Percentiles rank a stretch among this genome's conserved stretches.
Evolutionary conservation across 2,888 invertebrate genomes (phyloP).

Genomic region (Clepsis dumicolana): DNA sequence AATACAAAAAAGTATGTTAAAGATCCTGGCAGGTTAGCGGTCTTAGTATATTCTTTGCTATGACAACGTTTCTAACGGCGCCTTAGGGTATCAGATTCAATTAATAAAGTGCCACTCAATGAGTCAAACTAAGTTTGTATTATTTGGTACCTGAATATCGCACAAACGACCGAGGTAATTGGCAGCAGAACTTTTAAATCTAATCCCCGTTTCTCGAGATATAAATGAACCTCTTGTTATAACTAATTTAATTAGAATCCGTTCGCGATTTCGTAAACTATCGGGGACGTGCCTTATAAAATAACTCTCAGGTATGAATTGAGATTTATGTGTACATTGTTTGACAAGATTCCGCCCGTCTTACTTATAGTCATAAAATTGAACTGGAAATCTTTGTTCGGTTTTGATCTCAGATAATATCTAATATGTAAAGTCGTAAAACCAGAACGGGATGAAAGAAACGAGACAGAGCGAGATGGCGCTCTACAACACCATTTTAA

Average conservation of each 20-base stretch:
- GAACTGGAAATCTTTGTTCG: neutral
- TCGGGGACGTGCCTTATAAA: neutral
- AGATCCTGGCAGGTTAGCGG: too few species aligned
- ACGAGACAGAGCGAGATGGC: too few species aligned
- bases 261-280: neutral
- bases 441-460: too few species aligned
- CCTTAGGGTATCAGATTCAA: neutral
- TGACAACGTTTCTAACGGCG: neutral
- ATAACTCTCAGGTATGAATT: neutral
- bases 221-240: conserved; percentile 4
- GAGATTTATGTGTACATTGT: neutral
- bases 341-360: neutral
- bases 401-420: too few species aligned
- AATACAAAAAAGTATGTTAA: too few species aligned
- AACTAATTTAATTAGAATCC: conserved; percentile 5
- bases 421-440: too few species aligned
- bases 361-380: neutral
- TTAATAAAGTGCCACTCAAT: neutral
- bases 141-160: neutral
- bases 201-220: neutral
- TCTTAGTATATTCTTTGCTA: neutral
- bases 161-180: neutral
- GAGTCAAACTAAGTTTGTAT: conserved; percentile 4
- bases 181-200: conserved; percentile 8
- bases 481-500: too few species aligned